Conservation (phyloP, 1,140 invertebrate species). For the Panonychus citri region DNA sequence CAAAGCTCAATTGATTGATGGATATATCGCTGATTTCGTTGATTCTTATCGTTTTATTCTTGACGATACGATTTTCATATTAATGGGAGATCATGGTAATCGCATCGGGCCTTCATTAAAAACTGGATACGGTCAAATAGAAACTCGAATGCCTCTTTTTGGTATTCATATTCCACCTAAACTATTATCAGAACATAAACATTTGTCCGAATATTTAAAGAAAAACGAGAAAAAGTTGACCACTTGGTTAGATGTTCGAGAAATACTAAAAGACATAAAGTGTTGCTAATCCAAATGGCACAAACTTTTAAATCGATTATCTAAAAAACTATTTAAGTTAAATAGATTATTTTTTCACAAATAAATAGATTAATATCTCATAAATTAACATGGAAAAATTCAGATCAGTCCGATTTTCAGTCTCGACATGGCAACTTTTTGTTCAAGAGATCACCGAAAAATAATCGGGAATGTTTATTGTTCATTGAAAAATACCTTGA, state of each 20-base stretch:
- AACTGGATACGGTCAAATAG: constrained; percentile 17
- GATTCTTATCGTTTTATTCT: neutral
- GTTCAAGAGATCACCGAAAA: too few relatives aligned
- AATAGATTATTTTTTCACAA: too few relatives aligned
- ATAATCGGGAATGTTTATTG: too few relatives aligned
- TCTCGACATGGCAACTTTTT: too few relatives aligned
- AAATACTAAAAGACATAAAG: constrained; percentile 15
- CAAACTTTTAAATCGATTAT: too few relatives aligned
- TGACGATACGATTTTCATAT: constrained; percentile 7
- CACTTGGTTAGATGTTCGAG: constrained; percentile 17
- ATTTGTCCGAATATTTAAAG: constrained; percentile 4
- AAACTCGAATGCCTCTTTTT: constrained; percentile 19
- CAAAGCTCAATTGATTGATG: constrained; percentile 5
- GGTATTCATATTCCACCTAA: constrained; percentile 14
- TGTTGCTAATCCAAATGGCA: neutral
- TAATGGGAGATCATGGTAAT: constrained; percentile 10
- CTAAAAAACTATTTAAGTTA: too few relatives aligned
- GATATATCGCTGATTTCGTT: constrained; percentile 6
- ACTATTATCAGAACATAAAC: constrained; percentile 11
- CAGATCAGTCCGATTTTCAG: too few relatives aligned
- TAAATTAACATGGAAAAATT: too few relatives aligned
- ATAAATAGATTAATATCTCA: too few relatives aligned
- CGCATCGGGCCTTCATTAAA: constrained; percentile 13
- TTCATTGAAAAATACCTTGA: too few relatives aligned
- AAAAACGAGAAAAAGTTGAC: constrained; percentile 7